These are phyloP conservation scores for Apostichopus parvimensis DNA, from an alignment of 35 echinoderm and acorn worm genomes.

Conservation along the genomic window DNA sequence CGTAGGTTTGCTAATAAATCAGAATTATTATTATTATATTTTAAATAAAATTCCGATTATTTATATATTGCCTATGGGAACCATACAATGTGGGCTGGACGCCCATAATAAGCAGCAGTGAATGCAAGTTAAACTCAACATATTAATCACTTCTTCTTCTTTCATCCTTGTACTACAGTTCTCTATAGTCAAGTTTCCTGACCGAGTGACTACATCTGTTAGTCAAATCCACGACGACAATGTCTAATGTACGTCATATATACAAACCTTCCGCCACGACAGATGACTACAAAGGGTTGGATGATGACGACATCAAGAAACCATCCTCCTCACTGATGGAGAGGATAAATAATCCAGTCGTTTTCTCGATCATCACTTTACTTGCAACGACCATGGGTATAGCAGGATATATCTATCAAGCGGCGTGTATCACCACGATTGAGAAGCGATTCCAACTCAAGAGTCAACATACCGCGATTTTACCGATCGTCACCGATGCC, in stretches of 20 bases:
- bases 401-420: conserved; percentile 8
- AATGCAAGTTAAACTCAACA: too few species aligned
- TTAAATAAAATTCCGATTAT: too few species aligned
- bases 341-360: conserved; percentile 6
- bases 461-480: neutral
- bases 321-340: too few species aligned
- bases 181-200: too few species aligned
- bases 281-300: neutral
- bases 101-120: too few species aligned
- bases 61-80: too few species aligned
- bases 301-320: neutral
- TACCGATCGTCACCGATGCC: neutral
- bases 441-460: conserved; percentile 31
- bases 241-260: conserved; percentile 2
- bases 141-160: too few species aligned
- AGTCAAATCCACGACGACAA: neutral
- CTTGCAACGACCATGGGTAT: neutral
- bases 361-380: conserved; percentile 3
- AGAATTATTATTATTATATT: too few species aligned
- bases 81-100: too few species aligned
- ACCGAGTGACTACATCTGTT: too few species aligned
- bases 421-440: conserved; percentile 8
- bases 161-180: too few species aligned
- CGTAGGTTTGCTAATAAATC: too few species aligned
- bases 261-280: conserved; percentile 14